Evolutionary conservation across 2,113 vertebrate genomes (phyloP).

Genomic region (Laticauda laticaudata): DNA sequence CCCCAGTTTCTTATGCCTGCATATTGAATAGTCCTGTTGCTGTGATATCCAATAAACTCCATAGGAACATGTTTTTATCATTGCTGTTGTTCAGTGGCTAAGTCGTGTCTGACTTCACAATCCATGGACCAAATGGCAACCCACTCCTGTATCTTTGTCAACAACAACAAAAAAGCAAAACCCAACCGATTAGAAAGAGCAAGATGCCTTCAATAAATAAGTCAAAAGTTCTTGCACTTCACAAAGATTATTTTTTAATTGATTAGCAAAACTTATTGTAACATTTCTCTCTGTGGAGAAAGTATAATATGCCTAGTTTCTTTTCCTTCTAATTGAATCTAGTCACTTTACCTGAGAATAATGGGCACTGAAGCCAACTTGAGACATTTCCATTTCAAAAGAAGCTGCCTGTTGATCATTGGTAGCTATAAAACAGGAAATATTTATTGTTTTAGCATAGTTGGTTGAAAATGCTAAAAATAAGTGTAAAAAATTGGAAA

Average conservation of each 20-base stretch:
- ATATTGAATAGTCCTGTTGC: neutral
- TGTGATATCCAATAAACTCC: neutral
- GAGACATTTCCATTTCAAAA: slow-evolving; percentile 97
- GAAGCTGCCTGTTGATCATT: slow-evolving; percentile 84
- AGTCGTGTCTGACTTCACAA: neutral
- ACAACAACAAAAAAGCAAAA: no score
- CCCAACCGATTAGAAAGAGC: neutral
- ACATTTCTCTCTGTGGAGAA: neutral
- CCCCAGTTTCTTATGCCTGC: neutral
- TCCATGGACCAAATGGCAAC: neutral
- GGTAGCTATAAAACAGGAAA: slow-evolving; percentile 76
- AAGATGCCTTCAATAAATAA: neutral
- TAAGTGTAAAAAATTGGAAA: neutral
- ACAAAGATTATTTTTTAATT: neutral
- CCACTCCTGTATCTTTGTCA: neutral
- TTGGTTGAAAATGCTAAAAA: neutral
- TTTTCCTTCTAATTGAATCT: neutral
- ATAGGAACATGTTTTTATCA: neutral
- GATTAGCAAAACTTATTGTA: neutral
- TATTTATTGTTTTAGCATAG: neutral
- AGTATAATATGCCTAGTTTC: neutral
- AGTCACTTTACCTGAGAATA: slow-evolving; percentile 79
- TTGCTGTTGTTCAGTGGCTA: neutral
- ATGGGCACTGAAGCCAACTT: slow-evolving; percentile 94
- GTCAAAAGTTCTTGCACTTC: neutral